Percentiles rank a stretch among this genome's conserved stretches.
These are phyloP conservation scores for Aspidiotus rigidus DNA, from an alignment of 2,888 invertebrate species.

Conservation along the genomic window DNA sequence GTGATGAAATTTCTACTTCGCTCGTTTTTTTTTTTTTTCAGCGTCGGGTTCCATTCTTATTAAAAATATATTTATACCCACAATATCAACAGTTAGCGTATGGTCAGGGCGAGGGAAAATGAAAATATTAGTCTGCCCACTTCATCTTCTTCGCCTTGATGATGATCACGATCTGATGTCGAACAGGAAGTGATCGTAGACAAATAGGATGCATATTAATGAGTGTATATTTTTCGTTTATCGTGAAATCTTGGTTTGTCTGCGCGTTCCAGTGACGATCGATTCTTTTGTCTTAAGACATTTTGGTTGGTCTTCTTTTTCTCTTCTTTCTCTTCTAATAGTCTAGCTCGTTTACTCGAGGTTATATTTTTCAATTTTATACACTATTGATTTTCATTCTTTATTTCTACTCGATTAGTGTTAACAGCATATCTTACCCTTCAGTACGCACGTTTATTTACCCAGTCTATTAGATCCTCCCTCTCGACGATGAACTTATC, in stretches of 20 bases:
- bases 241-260: not conserved
- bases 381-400: constrained; percentile 2
- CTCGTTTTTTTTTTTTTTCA: not conserved
- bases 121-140: constrained; percentile 3
- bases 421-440: not conserved
- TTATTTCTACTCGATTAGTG: not conserved
- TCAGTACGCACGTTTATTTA: not conserved
- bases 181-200: not conserved
- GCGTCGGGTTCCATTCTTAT: constrained; percentile 1
- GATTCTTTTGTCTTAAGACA: no score
- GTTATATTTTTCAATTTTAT: not conserved
- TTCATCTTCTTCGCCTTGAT: not conserved
- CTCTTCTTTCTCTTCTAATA: not conserved
- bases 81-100: no score
- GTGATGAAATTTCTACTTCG: no score
- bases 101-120: not conserved
- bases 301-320: not conserved
- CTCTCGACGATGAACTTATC: constrained; percentile 1
- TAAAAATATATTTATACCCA: not conserved
- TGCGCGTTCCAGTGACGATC: no score
- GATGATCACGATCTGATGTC: not conserved
- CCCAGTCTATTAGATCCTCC: constrained; percentile 2
- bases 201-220: not conserved
- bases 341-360: not conserved
- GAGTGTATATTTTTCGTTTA: not conserved